A percentile compares a stretch with the other conserved stretches of the same genome.
Conservation (phyloP, 2,888 invertebrate genomes). For the Vandiemenella viatica region DNA sequence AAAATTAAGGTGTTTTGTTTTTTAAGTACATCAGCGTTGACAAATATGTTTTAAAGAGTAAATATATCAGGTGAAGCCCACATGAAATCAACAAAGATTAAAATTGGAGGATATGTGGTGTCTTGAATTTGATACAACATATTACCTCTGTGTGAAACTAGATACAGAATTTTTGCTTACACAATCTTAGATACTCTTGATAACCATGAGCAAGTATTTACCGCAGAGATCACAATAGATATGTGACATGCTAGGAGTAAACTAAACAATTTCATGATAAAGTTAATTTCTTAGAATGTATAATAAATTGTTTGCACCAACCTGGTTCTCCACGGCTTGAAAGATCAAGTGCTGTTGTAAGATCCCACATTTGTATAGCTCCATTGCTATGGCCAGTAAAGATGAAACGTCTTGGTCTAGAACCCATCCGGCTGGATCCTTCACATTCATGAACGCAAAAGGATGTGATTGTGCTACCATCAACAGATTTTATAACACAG, state of each 20-base stretch:
- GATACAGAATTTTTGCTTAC: no score
- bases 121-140: no score
- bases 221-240: no score
- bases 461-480: constrained; percentile 82
- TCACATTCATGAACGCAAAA: constrained; percentile 97
- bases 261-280: no score
- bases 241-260: no score
- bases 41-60: neutral
- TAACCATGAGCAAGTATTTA: no score
- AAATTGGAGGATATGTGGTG: no score
- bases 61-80: neutral
- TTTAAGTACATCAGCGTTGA: no score
- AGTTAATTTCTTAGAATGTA: no score
- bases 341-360: constrained; percentile 84
- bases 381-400: constrained; percentile 88
- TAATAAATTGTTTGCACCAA: constrained; percentile 3
- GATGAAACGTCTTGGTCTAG: constrained; percentile 70
- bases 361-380: constrained; percentile 95
- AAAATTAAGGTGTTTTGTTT: no score
- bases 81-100: neutral
- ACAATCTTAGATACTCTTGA: no score
- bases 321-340: constrained; percentile 33
- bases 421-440: constrained; percentile 85
- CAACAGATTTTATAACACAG: constrained; percentile 87
- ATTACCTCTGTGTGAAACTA: no score